A percentile compares a stretch with the other conserved stretches of the same genome.
Evolutionary conservation across 2,797 vertebrate genomes (phyloP).

Genomic region (Hephaestus fuliginosus): DNA sequence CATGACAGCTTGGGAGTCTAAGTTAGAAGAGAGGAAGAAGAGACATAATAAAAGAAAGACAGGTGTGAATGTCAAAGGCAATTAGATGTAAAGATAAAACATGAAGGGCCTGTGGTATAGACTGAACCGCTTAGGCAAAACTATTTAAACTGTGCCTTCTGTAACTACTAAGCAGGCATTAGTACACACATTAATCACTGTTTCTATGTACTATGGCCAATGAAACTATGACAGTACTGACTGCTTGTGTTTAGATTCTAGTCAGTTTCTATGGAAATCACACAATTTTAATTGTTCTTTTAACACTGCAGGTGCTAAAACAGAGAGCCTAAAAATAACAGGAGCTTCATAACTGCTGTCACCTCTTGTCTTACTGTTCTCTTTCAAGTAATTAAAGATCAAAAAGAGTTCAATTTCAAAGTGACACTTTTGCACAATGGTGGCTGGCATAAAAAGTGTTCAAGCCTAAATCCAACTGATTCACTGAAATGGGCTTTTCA

Average conservation of each 20-base stretch:
- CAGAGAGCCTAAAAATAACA: slow-evolving; percentile 38
- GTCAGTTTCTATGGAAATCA: slow-evolving; percentile 9
- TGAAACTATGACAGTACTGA: background rate
- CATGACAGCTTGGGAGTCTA: background rate
- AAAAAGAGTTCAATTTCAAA: slow-evolving; percentile 7
- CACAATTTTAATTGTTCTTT: background rate
- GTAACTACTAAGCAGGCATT: background rate
- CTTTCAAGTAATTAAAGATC: slow-evolving; percentile 12
- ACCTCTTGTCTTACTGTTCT: background rate
- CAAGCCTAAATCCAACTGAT: background rate
- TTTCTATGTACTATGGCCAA: background rate
- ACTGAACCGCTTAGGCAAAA: background rate
- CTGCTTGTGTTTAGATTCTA: background rate
- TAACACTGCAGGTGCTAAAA: slow-evolving; percentile 21
- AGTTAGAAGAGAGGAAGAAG: background rate
- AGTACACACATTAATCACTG: background rate
- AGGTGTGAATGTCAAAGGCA: background rate
- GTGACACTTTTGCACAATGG: background rate
- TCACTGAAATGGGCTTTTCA: background rate
- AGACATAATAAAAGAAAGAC: background rate
- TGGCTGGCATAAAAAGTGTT: slow-evolving; percentile 3
- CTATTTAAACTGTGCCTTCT: background rate
- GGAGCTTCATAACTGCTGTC: slow-evolving; percentile 4
- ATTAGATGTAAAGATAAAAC: background rate
- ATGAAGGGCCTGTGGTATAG: background rate